Conservation (phyloP, 2,888 invertebrate species). For the Gari tellinella region DNA sequence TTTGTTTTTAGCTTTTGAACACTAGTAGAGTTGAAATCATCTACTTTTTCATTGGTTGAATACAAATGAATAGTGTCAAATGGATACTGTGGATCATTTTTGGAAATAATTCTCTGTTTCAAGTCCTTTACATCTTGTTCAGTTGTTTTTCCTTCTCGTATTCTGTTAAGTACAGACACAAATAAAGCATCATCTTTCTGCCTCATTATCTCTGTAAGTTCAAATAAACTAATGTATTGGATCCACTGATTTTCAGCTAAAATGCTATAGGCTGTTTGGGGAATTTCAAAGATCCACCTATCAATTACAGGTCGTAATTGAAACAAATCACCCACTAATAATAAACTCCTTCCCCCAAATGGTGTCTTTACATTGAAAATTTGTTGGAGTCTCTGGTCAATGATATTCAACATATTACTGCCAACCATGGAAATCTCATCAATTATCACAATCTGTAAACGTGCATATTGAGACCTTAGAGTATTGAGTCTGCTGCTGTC, state of each 20-base stretch:
- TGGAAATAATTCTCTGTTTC: no score
- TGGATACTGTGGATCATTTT: no score
- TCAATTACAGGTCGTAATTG: conserved; percentile 19
- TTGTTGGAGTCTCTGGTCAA: conserved; percentile 29
- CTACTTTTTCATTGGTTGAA: no score
- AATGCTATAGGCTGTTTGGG: neutral
- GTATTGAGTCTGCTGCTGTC: conserved; percentile 8
- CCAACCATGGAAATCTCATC: conserved; percentile 23
- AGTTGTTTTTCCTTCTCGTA: no score
- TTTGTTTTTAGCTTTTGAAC: no score
- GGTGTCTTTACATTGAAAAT: conserved; percentile 7
- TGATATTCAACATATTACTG: conserved; percentile 26
- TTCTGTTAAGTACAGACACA: no score
- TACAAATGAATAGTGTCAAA: no score
- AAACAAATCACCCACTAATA: conserved; percentile 30
- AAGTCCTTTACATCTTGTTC: no score
- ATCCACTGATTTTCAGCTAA: conserved; percentile 10
- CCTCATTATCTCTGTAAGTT: conserved; percentile 36
- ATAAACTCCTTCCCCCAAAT: conserved; percentile 39
- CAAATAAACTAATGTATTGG: conserved; percentile 2
- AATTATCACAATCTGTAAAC: neutral
- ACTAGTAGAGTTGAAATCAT: no score
- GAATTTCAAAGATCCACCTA: neutral
- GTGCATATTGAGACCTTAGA: conserved; percentile 8
- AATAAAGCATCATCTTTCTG: conserved; percentile 28